phyloP scores from a whole-genome alignment of 2,888 invertebrate genomes.

The Lingula anatina region DNA sequence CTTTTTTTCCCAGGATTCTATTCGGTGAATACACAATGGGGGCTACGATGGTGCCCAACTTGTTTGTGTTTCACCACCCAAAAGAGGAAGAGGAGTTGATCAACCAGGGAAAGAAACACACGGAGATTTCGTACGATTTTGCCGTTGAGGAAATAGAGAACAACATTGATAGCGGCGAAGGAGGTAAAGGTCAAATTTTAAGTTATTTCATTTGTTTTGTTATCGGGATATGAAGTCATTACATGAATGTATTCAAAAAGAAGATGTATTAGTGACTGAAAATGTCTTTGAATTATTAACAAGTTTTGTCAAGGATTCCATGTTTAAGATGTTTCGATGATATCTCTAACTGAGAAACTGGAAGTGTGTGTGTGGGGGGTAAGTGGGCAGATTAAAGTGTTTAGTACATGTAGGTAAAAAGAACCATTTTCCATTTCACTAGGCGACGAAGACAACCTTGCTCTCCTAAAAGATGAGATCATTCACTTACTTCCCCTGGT shows the following conservation, averaged over 20 bases:
- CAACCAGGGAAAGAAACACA: constrained; percentile 8
- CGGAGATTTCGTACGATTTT: constrained; percentile 14
- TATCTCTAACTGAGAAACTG: too few species aligned
- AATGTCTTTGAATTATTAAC: too few species aligned
- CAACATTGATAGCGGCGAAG: constrained; percentile 12
- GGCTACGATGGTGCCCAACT: constrained; percentile 17
- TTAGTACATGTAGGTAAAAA: too few species aligned
- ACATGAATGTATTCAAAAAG: background rate
- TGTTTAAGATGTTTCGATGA: too few species aligned
- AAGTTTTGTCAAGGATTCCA: too few species aligned
- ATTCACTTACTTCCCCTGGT: constrained; percentile 16
- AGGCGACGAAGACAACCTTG: too few species aligned
- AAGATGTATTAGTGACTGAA: too few species aligned
- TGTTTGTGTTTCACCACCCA: constrained; percentile 23
- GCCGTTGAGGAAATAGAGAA: constrained; percentile 24
- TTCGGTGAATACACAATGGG: constrained; percentile 6
- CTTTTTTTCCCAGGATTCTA: too few species aligned
- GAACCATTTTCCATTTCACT: too few species aligned
- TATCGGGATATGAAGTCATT: background rate
- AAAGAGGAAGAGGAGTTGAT: constrained; percentile 10
- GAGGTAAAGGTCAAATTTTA: background rate
- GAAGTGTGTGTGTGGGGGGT: too few species aligned
- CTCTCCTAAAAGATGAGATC: background rate
- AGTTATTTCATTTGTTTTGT: background rate
- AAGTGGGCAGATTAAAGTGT: too few species aligned